Evolutionary conservation across 37 sponge, comb jelly and placozoan genomes (phyloP), one percentile per base, ranked within the genome.

Genomic region (Ephydatia muelleri): DNA sequence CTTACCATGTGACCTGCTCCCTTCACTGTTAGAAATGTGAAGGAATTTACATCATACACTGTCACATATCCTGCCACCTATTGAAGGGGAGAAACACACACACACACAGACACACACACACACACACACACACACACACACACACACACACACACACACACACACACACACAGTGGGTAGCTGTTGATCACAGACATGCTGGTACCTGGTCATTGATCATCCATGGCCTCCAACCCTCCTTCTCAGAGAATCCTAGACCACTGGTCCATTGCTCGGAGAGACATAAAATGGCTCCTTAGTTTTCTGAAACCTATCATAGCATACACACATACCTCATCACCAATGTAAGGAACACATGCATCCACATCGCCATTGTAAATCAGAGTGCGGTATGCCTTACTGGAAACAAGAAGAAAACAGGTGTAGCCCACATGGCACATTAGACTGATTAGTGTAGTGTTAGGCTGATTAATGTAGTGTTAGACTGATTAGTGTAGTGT

Each of bases 1-100:
- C 74, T 49, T 47, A 92, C 95, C 95, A 95, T 95, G 76, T 95
- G 95, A 32, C 95, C 95, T 36, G 95, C 77, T 28, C 95, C 95
- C 67, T 87, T 87, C 31, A 95, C 94, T 4, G 95, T 95, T 38
- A 95, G 80, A 84, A 95, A 95, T 40, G 82, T 71, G 80, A 94
- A 94, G 72, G 75, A 73, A 49, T 92, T 92, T 12, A 12, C 30
- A 21, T 85, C 80, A 49, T 8, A 43, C 47, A 8, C 47, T 11
- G 6, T 11, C 47, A 43, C 47, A 43, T 8, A 43, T 8, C 6
- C 47, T 11, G 6, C 4, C 47, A 43, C 47, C 4, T 8, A 43
- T 8, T 11, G 6, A 43, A 4, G 8, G 6, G 8, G 6, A 43
- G 6, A 43, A 4, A 43, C 47, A 43, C 47, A 43, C 47, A 43